Evolutionary conservation across 1,140 invertebrate genomes (phyloP), one percentile per base, ranked within the genome.

Genomic region (Caligus rogercresseyi): DNA sequence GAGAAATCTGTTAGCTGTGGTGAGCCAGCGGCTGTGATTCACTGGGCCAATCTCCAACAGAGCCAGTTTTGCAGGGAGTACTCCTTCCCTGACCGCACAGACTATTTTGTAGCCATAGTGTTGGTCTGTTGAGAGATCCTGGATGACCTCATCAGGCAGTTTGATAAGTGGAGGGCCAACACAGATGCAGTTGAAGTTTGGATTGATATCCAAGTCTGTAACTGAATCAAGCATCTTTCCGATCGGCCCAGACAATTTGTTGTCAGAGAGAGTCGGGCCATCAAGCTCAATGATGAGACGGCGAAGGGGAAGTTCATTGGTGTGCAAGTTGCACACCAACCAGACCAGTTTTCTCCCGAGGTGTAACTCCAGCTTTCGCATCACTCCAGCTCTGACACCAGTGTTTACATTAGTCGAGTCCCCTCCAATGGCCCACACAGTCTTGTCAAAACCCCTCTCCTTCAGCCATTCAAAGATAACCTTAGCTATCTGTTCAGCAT

Each of bases 401-500:
- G 61, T 63, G 61, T 63, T 63, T 15, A 55, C 24, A 55, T 52
- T 63, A 21, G 53, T 63, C n/a, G 52, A 23, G 31, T 59, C 61
- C n/a, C 31, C 7, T 63, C 61, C 61, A 63, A 60, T 63, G 61
- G 61, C 61, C 31, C 24, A 16, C 31, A 63, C 16, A 53, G 61
- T 63, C 52, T 63, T 59, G 25, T 63, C 61, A 23, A 63, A 59
- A 25, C 52, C 19, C 52, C 61, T n/a, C n/a, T n/a, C n/a, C n/a
- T n/a, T n/a, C n/a, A n/a, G n/a, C n/a, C n/a, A n/a, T n/a, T n/a
- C n/a, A n/a, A n/a, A n/a, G n/a, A n/a, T n/a, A n/a, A n/a, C n/a
- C n/a, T n/a, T n/a, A n/a, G n/a, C n/a, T n/a, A n/a, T n/a, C n/a
- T n/a, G n/a, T n/a, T n/a, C n/a, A n/a, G n/a, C n/a, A n/a, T n/a